These are phyloP conservation scores for Autographa gamma DNA, from an alignment of 2,888 invertebrate species.

Conservation along the genomic window DNA sequence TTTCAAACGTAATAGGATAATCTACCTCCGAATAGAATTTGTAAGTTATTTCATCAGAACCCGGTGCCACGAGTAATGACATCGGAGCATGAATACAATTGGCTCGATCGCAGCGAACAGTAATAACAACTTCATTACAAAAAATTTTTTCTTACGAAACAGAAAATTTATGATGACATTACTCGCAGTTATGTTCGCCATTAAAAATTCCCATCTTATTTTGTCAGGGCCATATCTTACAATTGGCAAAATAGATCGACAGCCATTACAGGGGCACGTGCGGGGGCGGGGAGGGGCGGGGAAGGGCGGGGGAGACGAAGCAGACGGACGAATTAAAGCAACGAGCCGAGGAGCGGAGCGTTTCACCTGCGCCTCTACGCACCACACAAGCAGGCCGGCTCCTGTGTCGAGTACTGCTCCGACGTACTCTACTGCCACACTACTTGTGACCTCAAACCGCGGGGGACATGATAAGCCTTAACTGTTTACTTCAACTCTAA, in stretches of 20 bases:
- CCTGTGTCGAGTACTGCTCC: conserved; percentile 64
- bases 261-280: conserved; percentile 62
- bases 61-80: conserved; percentile 30
- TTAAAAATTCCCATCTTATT: conserved; percentile 77
- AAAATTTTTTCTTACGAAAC: conserved; percentile 60
- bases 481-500: not conserved
- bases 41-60: conserved; percentile 36
- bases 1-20: conserved; percentile 51
- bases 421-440: not conserved
- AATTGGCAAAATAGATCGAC: conserved; percentile 74
- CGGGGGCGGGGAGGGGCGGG: conserved; percentile 20
- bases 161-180: conserved; percentile 67
- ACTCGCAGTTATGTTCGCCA: conserved; percentile 70
- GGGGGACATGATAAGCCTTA: not conserved
- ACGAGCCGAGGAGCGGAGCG: conserved; percentile 58
- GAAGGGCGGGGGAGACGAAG: conserved; percentile 19
- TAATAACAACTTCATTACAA: conserved; percentile 65
- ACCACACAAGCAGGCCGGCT: conserved; percentile 57
- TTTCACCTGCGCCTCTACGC: conserved; percentile 65
- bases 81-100: conserved; percentile 42
- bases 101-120: conserved; percentile 50
- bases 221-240: conserved; percentile 73
- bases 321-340: conserved; percentile 59
- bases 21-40: conserved; percentile 30
- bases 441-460: not conserved